Evolutionary conservation across 2,113 vertebrate species (phyloP).

Genomic region (Protobothrops mucrosquamatus): DNA sequence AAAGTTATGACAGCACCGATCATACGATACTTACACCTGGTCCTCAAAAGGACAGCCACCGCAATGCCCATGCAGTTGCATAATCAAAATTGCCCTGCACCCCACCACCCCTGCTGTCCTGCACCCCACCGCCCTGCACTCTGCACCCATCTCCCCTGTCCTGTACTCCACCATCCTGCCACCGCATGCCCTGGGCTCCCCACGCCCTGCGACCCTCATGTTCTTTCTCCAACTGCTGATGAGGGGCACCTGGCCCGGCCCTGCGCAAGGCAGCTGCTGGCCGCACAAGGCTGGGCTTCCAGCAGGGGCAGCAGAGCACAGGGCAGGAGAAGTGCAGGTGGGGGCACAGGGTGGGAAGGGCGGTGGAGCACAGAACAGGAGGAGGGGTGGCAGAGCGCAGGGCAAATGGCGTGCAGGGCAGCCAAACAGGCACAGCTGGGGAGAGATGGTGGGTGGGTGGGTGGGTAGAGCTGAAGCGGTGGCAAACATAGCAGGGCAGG

Average conservation of each 20-base stretch:
- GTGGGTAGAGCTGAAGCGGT: background rate
- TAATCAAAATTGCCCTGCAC: background rate
- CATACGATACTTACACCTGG: background rate
- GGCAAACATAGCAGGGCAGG: background rate
- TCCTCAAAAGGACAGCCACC: background rate
- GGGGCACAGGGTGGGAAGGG: background rate
- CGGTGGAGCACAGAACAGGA: background rate
- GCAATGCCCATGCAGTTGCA: background rate
- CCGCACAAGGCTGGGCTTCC: background rate
- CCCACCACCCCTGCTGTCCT: background rate
- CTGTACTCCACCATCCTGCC: background rate
- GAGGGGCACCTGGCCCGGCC: background rate
- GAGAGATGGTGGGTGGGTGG: background rate
- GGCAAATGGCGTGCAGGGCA: background rate
- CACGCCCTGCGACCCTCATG: background rate
- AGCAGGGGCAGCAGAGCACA: background rate
- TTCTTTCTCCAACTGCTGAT: background rate
- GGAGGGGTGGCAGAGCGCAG: background rate
- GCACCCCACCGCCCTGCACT: background rate
- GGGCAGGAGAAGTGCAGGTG: background rate
- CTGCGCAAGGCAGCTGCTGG: background rate
- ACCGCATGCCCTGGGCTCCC: background rate
- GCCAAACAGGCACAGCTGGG: background rate
- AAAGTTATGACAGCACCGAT: background rate
- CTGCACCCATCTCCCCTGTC: background rate